phyloP scores from a whole-genome alignment of 2,797 vertebrate species.

The Tenualosa thibaudeaui region DNA sequence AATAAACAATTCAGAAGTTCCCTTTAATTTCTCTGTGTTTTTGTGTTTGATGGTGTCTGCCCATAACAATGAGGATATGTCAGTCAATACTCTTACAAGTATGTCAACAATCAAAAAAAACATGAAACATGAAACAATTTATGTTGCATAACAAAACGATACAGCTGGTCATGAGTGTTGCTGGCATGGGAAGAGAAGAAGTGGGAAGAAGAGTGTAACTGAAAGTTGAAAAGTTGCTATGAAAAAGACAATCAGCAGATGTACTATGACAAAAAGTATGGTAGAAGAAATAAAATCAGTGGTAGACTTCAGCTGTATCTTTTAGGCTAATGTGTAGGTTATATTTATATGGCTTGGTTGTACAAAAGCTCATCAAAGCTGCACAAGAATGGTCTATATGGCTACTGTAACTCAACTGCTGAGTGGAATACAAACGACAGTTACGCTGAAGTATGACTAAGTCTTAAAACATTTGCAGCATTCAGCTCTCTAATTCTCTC shows the following conservation, averaged over 20 bases:
- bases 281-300: neutral
- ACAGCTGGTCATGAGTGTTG: neutral
- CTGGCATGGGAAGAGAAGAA: neutral
- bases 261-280: neutral
- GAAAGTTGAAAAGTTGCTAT: neutral
- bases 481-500: constrained; percentile 30
- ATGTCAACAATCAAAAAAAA: neutral
- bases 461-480: constrained; percentile 21
- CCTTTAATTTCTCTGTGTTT: neutral
- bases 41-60: neutral
- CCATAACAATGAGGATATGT: neutral
- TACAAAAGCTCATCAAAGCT: neutral
- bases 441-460: constrained; percentile 36
- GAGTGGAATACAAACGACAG: constrained; percentile 32
- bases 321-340: neutral
- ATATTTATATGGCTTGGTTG: neutral
- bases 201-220: neutral
- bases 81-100: neutral
- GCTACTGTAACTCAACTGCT: constrained; percentile 18
- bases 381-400: constrained; percentile 10
- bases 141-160: neutral
- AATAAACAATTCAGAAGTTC: too few species aligned
- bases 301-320: neutral
- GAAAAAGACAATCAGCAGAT: neutral
- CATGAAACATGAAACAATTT: neutral